phyloP scores from a whole-genome alignment of 2,888 invertebrate genomes.

The Papilio protenor region DNA sequence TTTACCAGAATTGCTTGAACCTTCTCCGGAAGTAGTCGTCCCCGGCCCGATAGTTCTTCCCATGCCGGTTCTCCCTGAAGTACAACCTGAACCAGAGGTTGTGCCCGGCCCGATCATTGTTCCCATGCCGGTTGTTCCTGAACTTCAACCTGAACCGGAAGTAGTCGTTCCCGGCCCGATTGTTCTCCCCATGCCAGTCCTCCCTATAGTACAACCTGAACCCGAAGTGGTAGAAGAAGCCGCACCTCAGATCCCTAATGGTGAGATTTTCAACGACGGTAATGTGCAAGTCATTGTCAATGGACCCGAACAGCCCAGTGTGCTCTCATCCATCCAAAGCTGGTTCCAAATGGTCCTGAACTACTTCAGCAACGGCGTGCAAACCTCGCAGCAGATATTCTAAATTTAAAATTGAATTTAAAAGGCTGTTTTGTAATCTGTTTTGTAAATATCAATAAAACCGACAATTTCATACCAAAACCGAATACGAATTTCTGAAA shows the following conservation, averaged over 20 bases:
- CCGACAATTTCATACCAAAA: not conserved
- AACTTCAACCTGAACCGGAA: conserved; percentile 42
- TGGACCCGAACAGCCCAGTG: conserved; percentile 57
- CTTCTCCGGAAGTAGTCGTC: conserved; percentile 34
- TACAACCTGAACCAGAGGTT: conserved; percentile 41
- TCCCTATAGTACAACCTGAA: conserved; percentile 40
- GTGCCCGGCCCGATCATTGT: conserved; percentile 4
- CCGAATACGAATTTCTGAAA: not conserved
- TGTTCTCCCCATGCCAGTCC: conserved; percentile 5
- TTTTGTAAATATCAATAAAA: conserved; percentile 10
- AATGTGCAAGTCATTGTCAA: conserved; percentile 65
- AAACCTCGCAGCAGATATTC: conserved; percentile 63
- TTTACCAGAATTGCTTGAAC: conserved; percentile 23
- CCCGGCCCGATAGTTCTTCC: conserved; percentile 20
- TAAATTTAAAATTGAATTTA: conserved; percentile 56
- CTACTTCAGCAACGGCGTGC: conserved; percentile 65
- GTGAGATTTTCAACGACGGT: conserved; percentile 70
- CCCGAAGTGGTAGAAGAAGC: conserved; percentile 46
- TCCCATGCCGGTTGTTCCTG: conserved; percentile 31
- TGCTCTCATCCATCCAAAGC: conserved; percentile 63
- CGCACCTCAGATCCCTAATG: conserved; percentile 52
- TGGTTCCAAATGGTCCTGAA: conserved; percentile 71
- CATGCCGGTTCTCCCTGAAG: conserved; percentile 35
- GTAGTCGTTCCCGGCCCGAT: conserved; percentile 6
- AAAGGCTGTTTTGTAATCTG: conserved; percentile 1